These are phyloP conservation scores for Xestia ashworthii DNA, from an alignment of 2,888 invertebrate species.

Conservation along the genomic window DNA sequence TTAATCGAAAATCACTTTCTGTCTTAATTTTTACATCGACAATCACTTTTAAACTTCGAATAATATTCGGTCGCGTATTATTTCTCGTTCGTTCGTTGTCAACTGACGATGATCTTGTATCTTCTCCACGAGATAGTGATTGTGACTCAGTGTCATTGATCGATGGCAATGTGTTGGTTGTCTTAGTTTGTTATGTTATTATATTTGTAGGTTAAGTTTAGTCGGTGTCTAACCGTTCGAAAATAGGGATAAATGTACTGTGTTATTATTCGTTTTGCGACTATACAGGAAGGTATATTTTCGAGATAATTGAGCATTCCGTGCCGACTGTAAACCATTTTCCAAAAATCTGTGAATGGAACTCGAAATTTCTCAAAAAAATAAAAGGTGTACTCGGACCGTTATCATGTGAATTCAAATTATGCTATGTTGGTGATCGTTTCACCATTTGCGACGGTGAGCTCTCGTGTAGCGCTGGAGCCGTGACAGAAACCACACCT, in stretches of 20 bases:
- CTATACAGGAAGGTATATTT: neutral
- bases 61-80: slow-evolving; percentile 25
- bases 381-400: no score
- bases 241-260: neutral
- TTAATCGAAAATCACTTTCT: neutral
- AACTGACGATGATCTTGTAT: slow-evolving; percentile 38
- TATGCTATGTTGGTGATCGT: no score
- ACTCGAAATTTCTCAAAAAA: neutral
- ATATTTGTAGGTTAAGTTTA: neutral
- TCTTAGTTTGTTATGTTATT: neutral
- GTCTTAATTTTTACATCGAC: slow-evolving; percentile 27
- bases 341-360: neutral
- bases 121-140: slow-evolving; percentile 31
- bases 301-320: neutral
- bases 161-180: slow-evolving; percentile 38
- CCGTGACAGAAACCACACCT: no score
- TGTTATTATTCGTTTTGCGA: neutral
- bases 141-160: slow-evolving; percentile 45
- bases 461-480: no score
- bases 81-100: slow-evolving; percentile 45
- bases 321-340: neutral
- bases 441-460: no score
- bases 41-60: slow-evolving; percentile 10
- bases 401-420: no score
- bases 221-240: neutral